Evolutionary conservation across 2,113 vertebrate species (phyloP).

Genomic region (Cavia porcellus): DNA sequence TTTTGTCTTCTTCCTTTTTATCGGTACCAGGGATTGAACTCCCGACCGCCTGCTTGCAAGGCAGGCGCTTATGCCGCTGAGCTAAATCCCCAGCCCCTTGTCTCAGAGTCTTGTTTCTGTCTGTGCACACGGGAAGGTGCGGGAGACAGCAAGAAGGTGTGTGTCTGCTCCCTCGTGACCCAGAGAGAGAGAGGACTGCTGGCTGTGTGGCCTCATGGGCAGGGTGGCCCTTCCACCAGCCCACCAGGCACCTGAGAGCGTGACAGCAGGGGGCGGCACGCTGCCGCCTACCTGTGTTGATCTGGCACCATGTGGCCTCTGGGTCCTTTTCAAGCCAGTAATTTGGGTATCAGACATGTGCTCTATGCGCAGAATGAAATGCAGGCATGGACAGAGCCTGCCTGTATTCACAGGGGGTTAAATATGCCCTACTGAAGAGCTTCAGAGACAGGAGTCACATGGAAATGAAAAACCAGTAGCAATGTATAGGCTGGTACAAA

Average conservation of each 20-base stretch:
- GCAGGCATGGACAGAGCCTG: neutral
- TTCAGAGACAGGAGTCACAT: neutral
- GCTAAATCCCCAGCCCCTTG: neutral
- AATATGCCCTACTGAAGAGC: neutral
- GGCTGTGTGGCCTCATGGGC: fast-evolving
- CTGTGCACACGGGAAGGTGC: neutral
- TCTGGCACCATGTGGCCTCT: neutral
- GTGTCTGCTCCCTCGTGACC: neutral
- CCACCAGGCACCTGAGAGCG: neutral
- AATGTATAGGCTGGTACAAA: neutral
- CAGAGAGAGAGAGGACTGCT: neutral
- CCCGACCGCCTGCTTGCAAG: no score
- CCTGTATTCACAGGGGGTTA: neutral
- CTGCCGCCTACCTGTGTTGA: neutral
- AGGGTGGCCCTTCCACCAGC: fast-evolving
- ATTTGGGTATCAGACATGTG: neutral
- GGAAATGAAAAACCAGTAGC: neutral
- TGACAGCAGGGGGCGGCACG: neutral
- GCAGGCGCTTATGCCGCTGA: no score
- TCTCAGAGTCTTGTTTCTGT: neutral
- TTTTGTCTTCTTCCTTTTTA: no score
- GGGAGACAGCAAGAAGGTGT: neutral
- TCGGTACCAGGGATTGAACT: no score
- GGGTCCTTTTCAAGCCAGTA: neutral
- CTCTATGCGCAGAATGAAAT: neutral